Evolutionary conservation across 1,140 invertebrate species (phyloP), one percentile per base, ranked within the genome.

Genomic region (Anthonomus grandis): DNA sequence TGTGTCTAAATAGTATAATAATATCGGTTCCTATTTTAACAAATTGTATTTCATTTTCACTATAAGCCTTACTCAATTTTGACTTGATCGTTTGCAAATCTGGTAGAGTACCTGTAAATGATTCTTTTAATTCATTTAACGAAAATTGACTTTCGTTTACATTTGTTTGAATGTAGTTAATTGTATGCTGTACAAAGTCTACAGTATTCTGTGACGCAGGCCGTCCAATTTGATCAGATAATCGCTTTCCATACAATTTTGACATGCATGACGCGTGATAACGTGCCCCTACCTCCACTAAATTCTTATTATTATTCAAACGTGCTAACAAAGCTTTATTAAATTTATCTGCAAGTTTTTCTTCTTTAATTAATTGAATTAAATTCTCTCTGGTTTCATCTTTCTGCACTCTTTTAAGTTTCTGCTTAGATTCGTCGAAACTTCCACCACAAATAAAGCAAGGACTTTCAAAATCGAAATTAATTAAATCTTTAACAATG

Each of bases 241-340:
- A 21, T 13, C 48, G 37, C 12, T 50, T 23, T 4, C 24, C 24
- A 45, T 45, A 45, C 21, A 39, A 50, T 38, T 8, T 22, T 38
- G 48, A 15, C 18, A 50, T 36, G 25, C 36, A 50, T 38, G 25
- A 25, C 44, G 12, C 45, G 39, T 42, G 39, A 54, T 34, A 54
- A 31, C 36, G 51, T 15, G 41, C 38, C 37, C 45, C 36, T 46
- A 44, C 39, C 36, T 31, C 4, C 34, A 39, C 48, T 50, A 50
- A 52, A 41, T 52, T 39, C 41, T 37, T 23, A 37, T 42, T 39
- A 52, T 41, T 52, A 42, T 17, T 52, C 21, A 52, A 52, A 52
- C 38, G 50, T 12, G 38, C 50, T 52, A 25, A 52, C 24, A 41
- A 25, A 13, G 41, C 42, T 52, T 52, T 52, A 52, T 52, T 39